Evolutionary conservation across 1,140 invertebrate species (phyloP).

Genomic region (Gryllus bimaculatus): DNA sequence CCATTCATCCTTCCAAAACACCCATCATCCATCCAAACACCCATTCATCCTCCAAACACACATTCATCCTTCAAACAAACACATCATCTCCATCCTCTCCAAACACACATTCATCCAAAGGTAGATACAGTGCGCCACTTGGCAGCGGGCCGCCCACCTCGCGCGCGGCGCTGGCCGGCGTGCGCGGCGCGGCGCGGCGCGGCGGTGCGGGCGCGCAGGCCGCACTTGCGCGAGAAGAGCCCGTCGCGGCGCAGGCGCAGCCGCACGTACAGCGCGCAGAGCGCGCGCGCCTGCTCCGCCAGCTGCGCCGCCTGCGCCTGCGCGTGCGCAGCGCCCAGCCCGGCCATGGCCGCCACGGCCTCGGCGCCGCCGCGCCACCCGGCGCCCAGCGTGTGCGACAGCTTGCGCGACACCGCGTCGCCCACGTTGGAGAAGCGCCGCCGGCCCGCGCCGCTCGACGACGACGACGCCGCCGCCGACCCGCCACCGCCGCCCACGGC

Average conservation of each 20-base stretch:
- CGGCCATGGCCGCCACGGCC: constrained; percentile 47
- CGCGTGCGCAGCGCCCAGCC: constrained; percentile 47
- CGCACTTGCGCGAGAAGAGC: not conserved
- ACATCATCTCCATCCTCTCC: too few relatives aligned
- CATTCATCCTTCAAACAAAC: too few relatives aligned
- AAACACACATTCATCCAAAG: too few relatives aligned
- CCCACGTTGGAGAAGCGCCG: constrained; percentile 59
- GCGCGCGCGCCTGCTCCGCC: constrained; percentile 45
- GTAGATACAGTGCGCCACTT: too few relatives aligned
- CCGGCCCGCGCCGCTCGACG: constrained; percentile 28
- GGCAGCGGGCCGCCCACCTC: too few relatives aligned
- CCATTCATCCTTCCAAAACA: too few relatives aligned
- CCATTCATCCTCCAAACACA: too few relatives aligned
- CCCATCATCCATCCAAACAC: too few relatives aligned
- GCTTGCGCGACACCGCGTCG: constrained; percentile 55
- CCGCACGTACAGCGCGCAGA: constrained; percentile 57
- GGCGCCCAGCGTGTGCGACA: constrained; percentile 57
- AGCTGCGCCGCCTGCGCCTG: constrained; percentile 45
- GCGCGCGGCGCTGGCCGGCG: too few relatives aligned
- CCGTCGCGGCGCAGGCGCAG: constrained; percentile 35
- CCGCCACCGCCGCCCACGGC: not conserved
- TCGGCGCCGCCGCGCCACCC: constrained; percentile 38
- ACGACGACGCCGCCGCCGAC: too few relatives aligned
- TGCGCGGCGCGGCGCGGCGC: too few relatives aligned
- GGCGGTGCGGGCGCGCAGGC: not conserved